Conservation (phyloP, 2,888 invertebrate genomes). For the Lepidochrysops patricia region DNA sequence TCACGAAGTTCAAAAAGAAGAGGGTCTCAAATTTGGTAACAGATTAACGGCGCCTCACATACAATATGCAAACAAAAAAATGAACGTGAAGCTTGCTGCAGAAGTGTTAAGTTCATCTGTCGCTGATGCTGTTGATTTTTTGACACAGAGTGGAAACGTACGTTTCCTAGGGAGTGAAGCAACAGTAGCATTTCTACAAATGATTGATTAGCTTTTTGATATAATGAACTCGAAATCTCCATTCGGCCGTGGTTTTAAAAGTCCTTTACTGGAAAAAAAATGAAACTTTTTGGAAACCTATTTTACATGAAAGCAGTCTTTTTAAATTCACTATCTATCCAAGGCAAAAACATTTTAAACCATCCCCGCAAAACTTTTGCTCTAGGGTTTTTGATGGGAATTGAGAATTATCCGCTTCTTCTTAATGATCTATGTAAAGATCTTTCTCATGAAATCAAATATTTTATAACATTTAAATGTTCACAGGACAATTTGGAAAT, state of each 20-base stretch:
- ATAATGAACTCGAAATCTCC: not conserved
- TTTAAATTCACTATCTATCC: not conserved
- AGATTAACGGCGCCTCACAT: not conserved
- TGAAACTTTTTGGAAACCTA: not conserved
- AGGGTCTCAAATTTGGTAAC: not conserved
- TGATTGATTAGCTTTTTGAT: not conserved
- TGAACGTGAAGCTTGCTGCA: not conserved
- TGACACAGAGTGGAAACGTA: not conserved
- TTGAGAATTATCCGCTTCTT: not conserved
- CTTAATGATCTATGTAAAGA: not conserved
- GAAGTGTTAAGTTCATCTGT: not conserved
- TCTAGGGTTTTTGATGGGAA: not conserved
- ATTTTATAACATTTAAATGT: not conserved
- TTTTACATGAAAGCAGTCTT: not conserved
- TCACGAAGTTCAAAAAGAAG: not conserved
- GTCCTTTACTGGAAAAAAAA: not conserved
- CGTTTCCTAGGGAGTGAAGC: not conserved
- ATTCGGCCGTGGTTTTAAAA: not conserved
- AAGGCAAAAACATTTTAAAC: not conserved
- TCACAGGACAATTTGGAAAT: not conserved
- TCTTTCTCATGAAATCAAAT: not conserved
- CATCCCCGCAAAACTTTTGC: not conserved
- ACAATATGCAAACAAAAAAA: not conserved
- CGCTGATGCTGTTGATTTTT: not conserved
- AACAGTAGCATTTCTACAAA: not conserved